Evolutionary conservation across 2,113 vertebrate genomes (phyloP).

Genomic region (Lipotes vexillifer): DNA sequence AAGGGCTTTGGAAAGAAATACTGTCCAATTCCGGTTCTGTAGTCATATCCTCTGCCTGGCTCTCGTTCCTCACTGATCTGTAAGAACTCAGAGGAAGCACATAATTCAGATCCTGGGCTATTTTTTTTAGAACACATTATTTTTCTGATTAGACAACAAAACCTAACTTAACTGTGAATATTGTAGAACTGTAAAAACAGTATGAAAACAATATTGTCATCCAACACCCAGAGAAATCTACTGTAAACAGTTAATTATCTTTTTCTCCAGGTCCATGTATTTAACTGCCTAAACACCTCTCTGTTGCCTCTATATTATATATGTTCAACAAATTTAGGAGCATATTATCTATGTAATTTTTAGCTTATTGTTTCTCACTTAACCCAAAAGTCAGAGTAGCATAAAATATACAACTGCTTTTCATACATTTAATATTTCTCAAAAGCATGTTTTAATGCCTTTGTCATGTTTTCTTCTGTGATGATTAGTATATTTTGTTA

Average conservation of each 20-base stretch:
- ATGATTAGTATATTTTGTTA: neutral
- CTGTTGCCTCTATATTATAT: neutral
- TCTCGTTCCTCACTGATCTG: neutral
- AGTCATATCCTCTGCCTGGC: neutral
- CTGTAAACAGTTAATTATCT: neutral
- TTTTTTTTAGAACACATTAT: neutral
- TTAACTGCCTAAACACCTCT: neutral
- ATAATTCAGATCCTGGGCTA: neutral
- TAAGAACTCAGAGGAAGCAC: neutral
- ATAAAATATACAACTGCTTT: neutral
- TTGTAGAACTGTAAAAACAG: neutral
- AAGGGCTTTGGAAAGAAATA: neutral
- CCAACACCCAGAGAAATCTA: neutral
- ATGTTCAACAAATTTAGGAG: neutral
- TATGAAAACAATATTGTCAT: neutral
- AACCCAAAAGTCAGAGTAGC: neutral
- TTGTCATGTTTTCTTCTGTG: neutral
- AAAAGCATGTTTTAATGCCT: neutral
- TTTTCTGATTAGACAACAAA: constrained; percentile 15
- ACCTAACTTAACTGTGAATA: neutral
- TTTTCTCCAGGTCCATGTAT: neutral
- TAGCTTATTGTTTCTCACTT: neutral
- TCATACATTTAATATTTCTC: neutral
- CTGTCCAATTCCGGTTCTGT: fast-evolving
- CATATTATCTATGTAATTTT: neutral